phyloP scores from a whole-genome alignment of 2,113 vertebrate species.

The Phoenicopterus ruber region DNA sequence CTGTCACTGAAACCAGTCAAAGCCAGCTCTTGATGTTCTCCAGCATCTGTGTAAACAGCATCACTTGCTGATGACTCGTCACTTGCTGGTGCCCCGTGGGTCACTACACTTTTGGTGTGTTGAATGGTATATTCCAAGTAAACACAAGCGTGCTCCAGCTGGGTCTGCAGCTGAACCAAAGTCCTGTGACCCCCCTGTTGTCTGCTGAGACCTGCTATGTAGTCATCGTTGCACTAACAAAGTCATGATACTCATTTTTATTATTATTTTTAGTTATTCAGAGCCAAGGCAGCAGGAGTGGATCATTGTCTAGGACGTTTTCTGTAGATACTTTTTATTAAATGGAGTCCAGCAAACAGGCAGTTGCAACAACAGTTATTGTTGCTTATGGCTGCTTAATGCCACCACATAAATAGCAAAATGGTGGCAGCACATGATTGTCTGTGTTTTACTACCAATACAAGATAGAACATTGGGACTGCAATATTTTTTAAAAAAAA shows the following conservation, averaged over 20 bases:
- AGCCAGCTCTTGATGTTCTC: neutral
- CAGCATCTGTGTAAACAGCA: neutral
- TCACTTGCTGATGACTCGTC: neutral
- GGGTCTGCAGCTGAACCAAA: neutral
- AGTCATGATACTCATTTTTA: neutral
- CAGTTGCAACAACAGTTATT: neutral
- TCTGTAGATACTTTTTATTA: neutral
- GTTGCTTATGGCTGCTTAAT: neutral
- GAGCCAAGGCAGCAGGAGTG: neutral
- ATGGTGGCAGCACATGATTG: neutral
- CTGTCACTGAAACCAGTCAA: neutral
- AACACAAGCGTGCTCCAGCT: neutral
- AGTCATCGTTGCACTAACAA: neutral
- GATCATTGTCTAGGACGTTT: neutral
- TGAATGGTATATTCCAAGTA: neutral
- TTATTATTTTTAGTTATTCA: neutral
- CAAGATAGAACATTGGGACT: neutral
- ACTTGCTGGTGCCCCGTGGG: neutral
- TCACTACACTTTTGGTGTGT: neutral
- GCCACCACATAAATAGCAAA: neutral
- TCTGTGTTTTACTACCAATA: neutral
- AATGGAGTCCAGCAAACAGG: neutral
- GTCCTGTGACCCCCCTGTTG: neutral
- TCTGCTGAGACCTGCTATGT: neutral
- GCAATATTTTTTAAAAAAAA: neutral